phyloP scores from a whole-genome alignment of 2,113 vertebrate genomes.

The Rhinopomastus cyanomelas region DNA sequence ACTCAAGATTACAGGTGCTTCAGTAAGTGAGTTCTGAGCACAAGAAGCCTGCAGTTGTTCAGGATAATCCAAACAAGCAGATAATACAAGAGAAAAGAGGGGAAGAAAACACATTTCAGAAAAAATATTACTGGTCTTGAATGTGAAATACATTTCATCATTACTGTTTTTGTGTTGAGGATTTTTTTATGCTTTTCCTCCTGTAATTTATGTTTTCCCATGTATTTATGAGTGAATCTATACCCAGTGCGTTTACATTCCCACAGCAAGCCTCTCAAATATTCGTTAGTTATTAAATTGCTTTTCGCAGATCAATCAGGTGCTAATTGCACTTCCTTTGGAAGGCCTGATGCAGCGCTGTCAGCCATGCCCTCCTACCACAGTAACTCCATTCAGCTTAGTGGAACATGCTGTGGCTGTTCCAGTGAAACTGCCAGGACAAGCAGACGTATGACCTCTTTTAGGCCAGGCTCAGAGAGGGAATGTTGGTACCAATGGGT shows the following conservation, averaged over 20 bases:
- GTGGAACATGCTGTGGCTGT: not conserved
- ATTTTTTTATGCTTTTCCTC: not conserved
- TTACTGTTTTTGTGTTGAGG: not conserved
- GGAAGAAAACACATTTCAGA: not conserved
- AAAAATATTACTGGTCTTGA: not conserved
- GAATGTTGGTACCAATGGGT: not conserved
- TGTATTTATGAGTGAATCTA: not conserved
- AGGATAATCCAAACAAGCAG: not conserved
- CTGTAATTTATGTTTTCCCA: not conserved
- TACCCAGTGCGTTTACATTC: not conserved
- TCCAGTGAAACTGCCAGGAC: not conserved
- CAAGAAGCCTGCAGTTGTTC: not conserved
- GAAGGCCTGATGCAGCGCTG: not conserved
- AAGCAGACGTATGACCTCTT: not conserved
- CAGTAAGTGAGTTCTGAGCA: not conserved
- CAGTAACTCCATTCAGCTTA: rapidly evolving
- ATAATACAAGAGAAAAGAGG: not conserved
- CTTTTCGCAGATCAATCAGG: not conserved
- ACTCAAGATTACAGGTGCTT: not conserved
- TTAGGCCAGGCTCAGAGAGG: not conserved
- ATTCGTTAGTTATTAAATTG: conserved; percentile 25
- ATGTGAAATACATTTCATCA: not conserved
- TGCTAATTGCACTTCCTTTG: not conserved
- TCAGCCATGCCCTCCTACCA: not conserved
- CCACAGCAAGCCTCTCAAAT: not conserved